Evolutionary conservation across 2,888 invertebrate species (phyloP).

Genomic region (Polyommatus icarus): DNA sequence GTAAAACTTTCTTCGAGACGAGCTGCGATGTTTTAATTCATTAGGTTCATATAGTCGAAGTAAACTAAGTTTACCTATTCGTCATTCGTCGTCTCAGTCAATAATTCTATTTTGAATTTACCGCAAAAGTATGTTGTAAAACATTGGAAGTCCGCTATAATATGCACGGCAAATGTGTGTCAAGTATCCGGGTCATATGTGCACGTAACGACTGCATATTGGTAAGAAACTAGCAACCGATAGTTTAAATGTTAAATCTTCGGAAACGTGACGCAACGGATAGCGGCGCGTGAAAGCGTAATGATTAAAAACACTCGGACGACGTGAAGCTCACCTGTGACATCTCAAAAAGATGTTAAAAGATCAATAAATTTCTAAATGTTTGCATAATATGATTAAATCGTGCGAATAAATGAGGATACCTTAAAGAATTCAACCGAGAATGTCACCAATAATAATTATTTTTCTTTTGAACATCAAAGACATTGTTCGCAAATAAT

Average conservation of each 20-base stretch:
- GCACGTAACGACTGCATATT: conserved; percentile 50
- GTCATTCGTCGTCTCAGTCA: not conserved
- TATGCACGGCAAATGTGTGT: conserved; percentile 40
- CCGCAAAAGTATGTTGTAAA: not conserved
- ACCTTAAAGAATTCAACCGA: no score
- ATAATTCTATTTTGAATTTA: not conserved
- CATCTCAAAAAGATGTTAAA: conserved; percentile 9
- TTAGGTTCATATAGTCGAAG: not conserved
- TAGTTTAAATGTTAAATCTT: conserved; percentile 49
- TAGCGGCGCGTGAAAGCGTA: conserved; percentile 46
- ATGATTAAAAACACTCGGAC: conserved; percentile 38
- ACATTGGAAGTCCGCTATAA: conserved; percentile 7
- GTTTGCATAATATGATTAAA: not conserved
- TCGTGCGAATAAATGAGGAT: not conserved
- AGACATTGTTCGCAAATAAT: not conserved
- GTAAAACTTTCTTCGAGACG: not conserved
- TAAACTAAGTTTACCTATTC: not conserved
- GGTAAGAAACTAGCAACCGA: conserved; percentile 46
- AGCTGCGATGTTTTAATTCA: not conserved
- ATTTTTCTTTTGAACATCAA: not conserved
- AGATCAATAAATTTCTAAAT: conserved; percentile 7
- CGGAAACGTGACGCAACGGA: conserved; percentile 45
- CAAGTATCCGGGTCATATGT: conserved; percentile 46
- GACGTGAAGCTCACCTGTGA: conserved; percentile 20
- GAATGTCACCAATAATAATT: no score